Evolutionary conservation across 2,888 invertebrate species (phyloP), one percentile per base, ranked within the genome.

Genomic region (Julus scanicus): DNA sequence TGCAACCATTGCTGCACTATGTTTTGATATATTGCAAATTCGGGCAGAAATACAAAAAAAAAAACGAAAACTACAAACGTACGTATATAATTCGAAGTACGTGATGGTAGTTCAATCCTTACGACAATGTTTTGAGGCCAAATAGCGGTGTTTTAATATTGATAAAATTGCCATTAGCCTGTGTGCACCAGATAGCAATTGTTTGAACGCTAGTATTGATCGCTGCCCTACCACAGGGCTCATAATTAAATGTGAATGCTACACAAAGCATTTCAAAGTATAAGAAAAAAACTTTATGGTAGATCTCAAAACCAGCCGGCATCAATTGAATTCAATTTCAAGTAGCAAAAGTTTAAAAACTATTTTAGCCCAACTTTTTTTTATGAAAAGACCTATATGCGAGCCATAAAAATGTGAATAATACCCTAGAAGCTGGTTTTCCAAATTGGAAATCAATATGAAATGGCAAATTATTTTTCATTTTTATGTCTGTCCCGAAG

Each of bases 21-120:
- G n/a, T 63, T 63, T n/a, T 63, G 20, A 63, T 63, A 20, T n/a
- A 63, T 63, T 63, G 63, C 63, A 63, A 63, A 63, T 63, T 63
- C 63, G n/a, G 63, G 5, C 20, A 63, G 63, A 63, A 63, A 63
- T 17, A 63, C 63, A 63, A 20, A 4, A 49, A 63, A 57, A 63
- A 29, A 29, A 29, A 0, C 0, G 1, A 29, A 29, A 29, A 29
- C 29, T 63, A 1, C 20, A 63, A 20, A 20, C 5, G n/a, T 63
- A 9, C 20, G 63, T 20, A 63, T 20, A 63, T 63, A 17, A 63
- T 63, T 63, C 20, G 63, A 63, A n/a, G 20, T 20, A 63, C 4
- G 20, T 63, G 63, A 63, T 63, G 57, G 57, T 15, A 15, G 57
- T 57, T 57, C 17, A 57, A 17, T 17, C 17, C 17, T 57, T 17